These are phyloP conservation scores for Notodonta ziczac DNA, from an alignment of 2,888 invertebrate species.

Conservation along the genomic window DNA sequence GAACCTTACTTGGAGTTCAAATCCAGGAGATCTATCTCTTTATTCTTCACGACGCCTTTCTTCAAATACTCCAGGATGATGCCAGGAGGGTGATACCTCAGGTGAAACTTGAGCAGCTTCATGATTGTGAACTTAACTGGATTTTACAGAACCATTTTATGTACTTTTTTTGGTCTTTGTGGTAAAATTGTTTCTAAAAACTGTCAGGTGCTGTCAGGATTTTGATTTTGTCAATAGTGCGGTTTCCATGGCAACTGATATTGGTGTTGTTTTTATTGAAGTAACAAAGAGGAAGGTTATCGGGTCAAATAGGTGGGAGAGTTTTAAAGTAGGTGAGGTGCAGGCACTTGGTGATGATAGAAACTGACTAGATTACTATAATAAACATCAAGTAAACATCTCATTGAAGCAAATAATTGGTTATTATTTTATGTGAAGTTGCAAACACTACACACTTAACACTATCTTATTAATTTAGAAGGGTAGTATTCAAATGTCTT, in stretches of 20 bases:
- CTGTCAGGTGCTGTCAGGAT: constrained; percentile 47
- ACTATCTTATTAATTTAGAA: too few relatives aligned
- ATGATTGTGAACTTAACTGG: constrained; percentile 57
- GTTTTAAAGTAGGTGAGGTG: too few relatives aligned
- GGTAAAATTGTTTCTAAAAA: constrained; percentile 47
- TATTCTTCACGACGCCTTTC: constrained; percentile 82
- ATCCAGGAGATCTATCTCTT: constrained; percentile 87
- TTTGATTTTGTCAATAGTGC: constrained; percentile 70
- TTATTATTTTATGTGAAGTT: too few relatives aligned
- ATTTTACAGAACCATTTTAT: constrained; percentile 34
- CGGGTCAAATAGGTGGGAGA: constrained; percentile 2
- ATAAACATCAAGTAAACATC: too few relatives aligned
- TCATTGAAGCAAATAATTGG: too few relatives aligned
- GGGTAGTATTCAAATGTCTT: too few relatives aligned
- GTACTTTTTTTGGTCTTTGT: constrained; percentile 26
- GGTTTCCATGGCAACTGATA: constrained; percentile 55
- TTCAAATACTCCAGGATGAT: constrained; percentile 86
- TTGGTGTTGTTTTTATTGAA: constrained; percentile 22
- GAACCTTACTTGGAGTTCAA: constrained; percentile 84
- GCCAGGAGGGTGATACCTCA: constrained; percentile 90
- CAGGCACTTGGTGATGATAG: too few relatives aligned
- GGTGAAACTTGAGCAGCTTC: constrained; percentile 88
- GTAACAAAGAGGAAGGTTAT: constrained; percentile 15
- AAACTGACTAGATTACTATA: too few relatives aligned
- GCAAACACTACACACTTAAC: too few relatives aligned